phyloP scores from a whole-genome alignment of 2,888 invertebrate genomes.

The Theretra japonica region DNA sequence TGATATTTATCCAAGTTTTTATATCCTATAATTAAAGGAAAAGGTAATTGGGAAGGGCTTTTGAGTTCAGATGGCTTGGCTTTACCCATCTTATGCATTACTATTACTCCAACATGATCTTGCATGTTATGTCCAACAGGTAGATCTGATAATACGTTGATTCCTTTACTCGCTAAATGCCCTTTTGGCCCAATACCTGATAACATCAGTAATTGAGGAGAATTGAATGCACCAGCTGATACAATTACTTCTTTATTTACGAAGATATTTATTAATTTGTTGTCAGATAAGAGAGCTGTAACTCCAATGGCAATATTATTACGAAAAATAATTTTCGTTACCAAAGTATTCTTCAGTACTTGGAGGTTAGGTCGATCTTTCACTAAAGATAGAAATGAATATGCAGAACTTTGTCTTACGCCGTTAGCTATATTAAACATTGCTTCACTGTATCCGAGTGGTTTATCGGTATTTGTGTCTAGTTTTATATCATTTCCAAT shows the following conservation, averaged over 20 bases:
- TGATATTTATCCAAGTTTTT: slow-evolving; percentile 85
- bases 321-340: slow-evolving; percentile 78
- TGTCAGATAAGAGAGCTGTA: slow-evolving; percentile 54
- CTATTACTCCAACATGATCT: slow-evolving; percentile 64
- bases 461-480: slow-evolving; percentile 35
- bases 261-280: slow-evolving; percentile 47
- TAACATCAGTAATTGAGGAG: slow-evolving; percentile 75
- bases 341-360: slow-evolving; percentile 72
- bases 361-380: slow-evolving; percentile 56
- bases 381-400: slow-evolving; percentile 65
- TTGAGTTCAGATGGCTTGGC: slow-evolving; percentile 50
- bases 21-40: slow-evolving; percentile 46
- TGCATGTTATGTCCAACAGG: slow-evolving; percentile 76
- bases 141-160: slow-evolving; percentile 62
- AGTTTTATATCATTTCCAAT: slow-evolving; percentile 60
- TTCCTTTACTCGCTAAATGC: slow-evolving; percentile 59
- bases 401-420: slow-evolving; percentile 73
- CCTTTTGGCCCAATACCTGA: slow-evolving; percentile 76
- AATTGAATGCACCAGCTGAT: slow-evolving; percentile 73
- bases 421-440: slow-evolving; percentile 72
- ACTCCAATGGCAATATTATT: slow-evolving; percentile 68
- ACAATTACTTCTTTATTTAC: slow-evolving; percentile 75
- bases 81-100: slow-evolving; percentile 48
- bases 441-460: slow-evolving; percentile 70
- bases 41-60: slow-evolving; percentile 52